Conservation (phyloP, 2,888 invertebrate genomes). For the Pristionchus fissidentatus region DNA sequence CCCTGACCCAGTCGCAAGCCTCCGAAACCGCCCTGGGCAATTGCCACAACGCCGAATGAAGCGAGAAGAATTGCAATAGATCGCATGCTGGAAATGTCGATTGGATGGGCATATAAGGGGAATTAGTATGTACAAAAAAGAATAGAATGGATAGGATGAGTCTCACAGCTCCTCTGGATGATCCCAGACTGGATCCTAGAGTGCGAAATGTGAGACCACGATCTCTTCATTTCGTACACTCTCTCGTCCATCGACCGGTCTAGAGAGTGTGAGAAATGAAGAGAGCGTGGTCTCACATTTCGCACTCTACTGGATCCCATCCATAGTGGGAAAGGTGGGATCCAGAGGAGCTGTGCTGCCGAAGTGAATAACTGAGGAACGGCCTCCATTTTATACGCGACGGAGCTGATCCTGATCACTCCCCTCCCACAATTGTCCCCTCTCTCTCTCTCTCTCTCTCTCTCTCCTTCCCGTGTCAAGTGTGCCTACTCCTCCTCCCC, state of each 20-base stretch:
- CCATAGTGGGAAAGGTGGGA: too few relatives aligned
- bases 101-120: not conserved
- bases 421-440: not conserved
- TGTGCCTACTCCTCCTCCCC: not conserved
- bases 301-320: too few relatives aligned
- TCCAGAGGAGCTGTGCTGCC: too few relatives aligned
- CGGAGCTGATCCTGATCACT: conserved; percentile 18
- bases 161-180: not conserved
- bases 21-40: not conserved
- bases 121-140: too few relatives aligned
- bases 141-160: not conserved
- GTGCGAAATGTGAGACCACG: too few relatives aligned
- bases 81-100: not conserved
- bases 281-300: too few relatives aligned
- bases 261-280: too few relatives aligned
- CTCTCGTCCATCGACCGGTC: too few relatives aligned
- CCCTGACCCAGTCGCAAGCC: not conserved
- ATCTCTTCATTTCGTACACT: too few relatives aligned
- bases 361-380: not conserved
- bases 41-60: not conserved
- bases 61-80: not conserved
- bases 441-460: not conserved
- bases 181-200: too few relatives aligned
- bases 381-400: not conserved
- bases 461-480: conserved; percentile 16